A percentile compares a stretch with the other conserved stretches of the same genome.
Evolutionary conservation across 2,888 invertebrate species (phyloP).

Genomic region (Carabus problematicus): DNA sequence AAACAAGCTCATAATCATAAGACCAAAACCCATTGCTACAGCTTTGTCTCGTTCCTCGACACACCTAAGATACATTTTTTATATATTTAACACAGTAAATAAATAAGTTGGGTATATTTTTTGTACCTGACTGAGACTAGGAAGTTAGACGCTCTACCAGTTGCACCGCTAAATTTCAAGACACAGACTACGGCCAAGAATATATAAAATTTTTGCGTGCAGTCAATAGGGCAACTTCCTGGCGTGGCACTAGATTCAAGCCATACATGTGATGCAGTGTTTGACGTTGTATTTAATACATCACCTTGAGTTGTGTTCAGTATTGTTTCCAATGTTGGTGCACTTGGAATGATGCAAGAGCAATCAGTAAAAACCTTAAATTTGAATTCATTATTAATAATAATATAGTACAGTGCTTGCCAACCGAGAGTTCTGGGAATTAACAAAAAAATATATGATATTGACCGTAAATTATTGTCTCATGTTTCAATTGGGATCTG

Average conservation of each 20-base stretch:
- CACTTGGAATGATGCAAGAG: constrained; percentile 56
- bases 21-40: constrained; percentile 73
- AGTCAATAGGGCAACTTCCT: constrained; percentile 66
- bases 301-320: constrained; percentile 16
- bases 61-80: constrained; percentile 60
- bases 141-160: constrained; percentile 69
- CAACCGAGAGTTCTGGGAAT: neutral
- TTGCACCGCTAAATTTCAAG: constrained; percentile 67
- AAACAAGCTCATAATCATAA: constrained; percentile 73
- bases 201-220: constrained; percentile 63
- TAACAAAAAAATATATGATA: neutral
- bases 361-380: constrained; percentile 61
- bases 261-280: constrained; percentile 13
- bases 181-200: constrained; percentile 65
- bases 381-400: neutral
- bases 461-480: too few relatives aligned
- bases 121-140: constrained; percentile 65
- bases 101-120: neutral
- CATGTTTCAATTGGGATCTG: neutral
- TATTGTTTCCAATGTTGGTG: constrained; percentile 31
- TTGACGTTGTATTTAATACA: constrained; percentile 32
- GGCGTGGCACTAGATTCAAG: constrained; percentile 57
- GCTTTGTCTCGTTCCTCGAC: constrained; percentile 77
- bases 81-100: neutral
- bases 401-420: too few relatives aligned